Evolutionary conservation across 2,888 invertebrate species (phyloP).

Genomic region (Iselma pallidipennis): DNA sequence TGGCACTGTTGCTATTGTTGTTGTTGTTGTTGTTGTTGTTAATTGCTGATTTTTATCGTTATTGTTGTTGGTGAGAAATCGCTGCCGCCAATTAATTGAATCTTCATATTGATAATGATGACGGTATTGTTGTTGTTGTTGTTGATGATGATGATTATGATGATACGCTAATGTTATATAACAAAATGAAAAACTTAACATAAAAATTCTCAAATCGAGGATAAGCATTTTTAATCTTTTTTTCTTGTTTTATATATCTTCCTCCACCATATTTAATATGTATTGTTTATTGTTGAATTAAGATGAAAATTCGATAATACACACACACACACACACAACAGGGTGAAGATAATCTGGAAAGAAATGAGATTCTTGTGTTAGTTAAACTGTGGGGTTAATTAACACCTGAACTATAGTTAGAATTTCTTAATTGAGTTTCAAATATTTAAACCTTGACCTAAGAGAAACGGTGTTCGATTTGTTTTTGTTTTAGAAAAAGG

Average conservation of each 20-base stretch:
- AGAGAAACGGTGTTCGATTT: too few species aligned
- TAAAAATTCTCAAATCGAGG: constrained; percentile 15
- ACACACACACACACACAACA: too few species aligned
- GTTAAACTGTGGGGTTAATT: too few species aligned
- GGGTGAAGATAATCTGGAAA: too few species aligned
- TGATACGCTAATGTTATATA: constrained; percentile 18
- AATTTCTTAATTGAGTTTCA: too few species aligned
- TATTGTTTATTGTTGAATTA: background rate
- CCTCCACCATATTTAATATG: background rate
- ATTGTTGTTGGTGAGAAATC: constrained; percentile 12
- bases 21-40: constrained; percentile 7
- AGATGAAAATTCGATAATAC: too few species aligned
- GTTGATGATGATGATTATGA: constrained; percentile 7
- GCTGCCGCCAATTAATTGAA: constrained; percentile 14
- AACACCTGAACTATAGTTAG: too few species aligned
- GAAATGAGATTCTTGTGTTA: too few species aligned
- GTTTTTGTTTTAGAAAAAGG: too few species aligned
- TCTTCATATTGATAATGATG: constrained; percentile 11
- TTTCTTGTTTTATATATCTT: background rate
- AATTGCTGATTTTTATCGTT: background rate
- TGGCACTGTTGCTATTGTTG: constrained; percentile 11
- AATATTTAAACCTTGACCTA: too few species aligned
- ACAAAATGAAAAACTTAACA: constrained; percentile 16
- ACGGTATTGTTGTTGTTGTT: constrained; percentile 6
- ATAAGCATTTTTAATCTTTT: constrained; percentile 1